Evolutionary conservation across 1,140 invertebrate genomes (phyloP).

Genomic region (Frieseomelitta varia): DNA sequence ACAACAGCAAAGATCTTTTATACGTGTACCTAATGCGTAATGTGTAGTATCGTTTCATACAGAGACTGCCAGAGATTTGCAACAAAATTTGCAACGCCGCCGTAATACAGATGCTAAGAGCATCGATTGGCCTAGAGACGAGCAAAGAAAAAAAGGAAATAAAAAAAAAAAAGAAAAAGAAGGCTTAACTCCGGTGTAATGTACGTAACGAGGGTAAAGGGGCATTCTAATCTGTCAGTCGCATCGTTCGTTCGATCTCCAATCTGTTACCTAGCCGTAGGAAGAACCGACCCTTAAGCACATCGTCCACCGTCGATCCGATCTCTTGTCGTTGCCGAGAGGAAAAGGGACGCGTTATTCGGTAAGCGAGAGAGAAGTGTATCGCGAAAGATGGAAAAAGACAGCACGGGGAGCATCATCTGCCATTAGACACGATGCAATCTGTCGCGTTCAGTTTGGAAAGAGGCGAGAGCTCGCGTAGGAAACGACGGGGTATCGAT

Average conservation of each 20-base stretch:
- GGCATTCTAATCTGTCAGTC: slow-evolving; percentile 61
- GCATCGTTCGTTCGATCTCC: slow-evolving; percentile 64
- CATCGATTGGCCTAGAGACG: slow-evolving; percentile 28
- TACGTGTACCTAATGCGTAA: background rate
- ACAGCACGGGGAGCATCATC: slow-evolving; percentile 32
- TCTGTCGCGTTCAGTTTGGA: slow-evolving; percentile 36
- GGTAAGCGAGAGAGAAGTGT: slow-evolving; percentile 3
- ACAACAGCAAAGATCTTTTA: background rate
- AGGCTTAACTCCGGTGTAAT: slow-evolving; percentile 23
- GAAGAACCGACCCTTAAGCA: slow-evolving; percentile 67
- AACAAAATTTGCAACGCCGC: background rate
- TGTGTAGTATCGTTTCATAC: background rate
- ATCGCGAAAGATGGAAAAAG: slow-evolving; percentile 47
- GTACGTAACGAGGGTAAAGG: slow-evolving; percentile 50
- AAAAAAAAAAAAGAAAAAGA: too few relatives aligned
- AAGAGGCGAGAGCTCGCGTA: slow-evolving; percentile 22
- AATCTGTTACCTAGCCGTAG: slow-evolving; percentile 54
- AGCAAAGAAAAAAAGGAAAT: background rate
- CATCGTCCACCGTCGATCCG: slow-evolving; percentile 61
- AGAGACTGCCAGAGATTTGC: background rate
- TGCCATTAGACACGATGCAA: slow-evolving; percentile 62
- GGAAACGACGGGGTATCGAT: slow-evolving; percentile 13
- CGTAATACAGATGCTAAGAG: background rate
- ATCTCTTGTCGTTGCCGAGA: slow-evolving; percentile 44
- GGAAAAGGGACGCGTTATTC: slow-evolving; percentile 37